phyloP scores from a whole-genome alignment of 2,888 invertebrate genomes.

The Torymus texanus region DNA sequence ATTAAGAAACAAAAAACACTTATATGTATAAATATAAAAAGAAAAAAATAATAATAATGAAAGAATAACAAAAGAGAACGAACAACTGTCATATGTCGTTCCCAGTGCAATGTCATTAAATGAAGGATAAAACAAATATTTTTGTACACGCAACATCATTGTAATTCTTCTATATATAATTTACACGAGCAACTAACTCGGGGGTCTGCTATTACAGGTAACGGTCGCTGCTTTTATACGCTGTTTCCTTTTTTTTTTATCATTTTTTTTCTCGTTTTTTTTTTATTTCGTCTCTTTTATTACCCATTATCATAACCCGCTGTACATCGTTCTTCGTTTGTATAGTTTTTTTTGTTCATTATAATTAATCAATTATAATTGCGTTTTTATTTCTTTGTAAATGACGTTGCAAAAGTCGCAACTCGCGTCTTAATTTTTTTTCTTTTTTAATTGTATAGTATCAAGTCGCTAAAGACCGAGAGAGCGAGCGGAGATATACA shows the following conservation, averaged over 20 bases:
- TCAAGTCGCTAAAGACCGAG: constrained; percentile 40
- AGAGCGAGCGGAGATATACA: constrained; percentile 45
- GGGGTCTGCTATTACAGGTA: constrained; percentile 62
- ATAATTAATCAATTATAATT: constrained; percentile 15
- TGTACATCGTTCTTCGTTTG: constrained; percentile 47
- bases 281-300: constrained; percentile 44
- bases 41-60: constrained; percentile 3
- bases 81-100: constrained; percentile 9
- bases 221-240: constrained; percentile 44
- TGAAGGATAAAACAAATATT: constrained; percentile 55
- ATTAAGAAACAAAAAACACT: neutral
- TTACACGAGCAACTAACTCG: constrained; percentile 68
- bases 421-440: constrained; percentile 43
- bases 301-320: constrained; percentile 39
- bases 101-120: constrained; percentile 38
- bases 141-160: constrained; percentile 72
- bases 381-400: constrained; percentile 56
- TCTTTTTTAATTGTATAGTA: constrained; percentile 15
- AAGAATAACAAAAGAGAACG: constrained; percentile 1
- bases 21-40: no score
- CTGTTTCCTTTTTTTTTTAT: constrained; percentile 20
- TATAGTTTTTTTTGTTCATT: constrained; percentile 20
- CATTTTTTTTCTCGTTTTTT: constrained; percentile 48
- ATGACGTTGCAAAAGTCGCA: constrained; percentile 53
- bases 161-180: constrained; percentile 71